A percentile compares a stretch with the other conserved stretches of the same genome.
Evolutionary conservation across 53 echinoderm and acorn worm genomes (phyloP).

Genomic region (Apostichopus leukothele): DNA sequence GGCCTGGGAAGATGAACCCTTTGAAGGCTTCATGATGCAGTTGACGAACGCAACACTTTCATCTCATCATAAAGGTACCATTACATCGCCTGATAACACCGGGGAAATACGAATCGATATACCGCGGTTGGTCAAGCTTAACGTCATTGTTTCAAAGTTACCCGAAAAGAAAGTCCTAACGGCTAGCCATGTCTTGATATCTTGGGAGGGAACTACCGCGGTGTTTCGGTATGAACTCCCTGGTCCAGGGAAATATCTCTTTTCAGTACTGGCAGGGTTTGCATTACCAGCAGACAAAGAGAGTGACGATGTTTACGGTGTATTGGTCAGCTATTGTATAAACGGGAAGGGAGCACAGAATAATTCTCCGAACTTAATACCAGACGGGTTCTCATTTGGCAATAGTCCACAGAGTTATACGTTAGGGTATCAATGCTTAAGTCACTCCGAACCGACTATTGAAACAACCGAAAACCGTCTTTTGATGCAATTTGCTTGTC

Average conservation of each 20-base stretch:
- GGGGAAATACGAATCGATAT: constrained; percentile 4
- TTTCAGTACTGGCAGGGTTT: constrained; percentile 3
- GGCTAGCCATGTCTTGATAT: not conserved
- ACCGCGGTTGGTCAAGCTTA: constrained; percentile 10
- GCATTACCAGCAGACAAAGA: not conserved
- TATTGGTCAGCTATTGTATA: constrained; percentile 21
- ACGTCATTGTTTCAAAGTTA: not conserved
- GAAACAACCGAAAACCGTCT: not conserved
- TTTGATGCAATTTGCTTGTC: constrained; percentile 28
- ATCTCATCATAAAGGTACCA: not conserved
- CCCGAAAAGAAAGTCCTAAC: not conserved
- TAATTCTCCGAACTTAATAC: not conserved
- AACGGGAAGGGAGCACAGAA: constrained; percentile 5
- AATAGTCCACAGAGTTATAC: not conserved
- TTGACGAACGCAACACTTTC: not conserved
- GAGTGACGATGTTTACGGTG: not conserved
- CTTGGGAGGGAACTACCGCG: constrained; percentile 35
- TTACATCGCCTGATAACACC: not conserved
- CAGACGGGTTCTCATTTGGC: constrained; percentile 1
- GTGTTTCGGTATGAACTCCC: constrained; percentile 38
- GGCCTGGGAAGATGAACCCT: constrained; percentile 41
- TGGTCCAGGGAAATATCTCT: constrained; percentile 16
- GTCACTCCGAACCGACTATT: not conserved
- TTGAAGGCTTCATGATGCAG: not conserved
- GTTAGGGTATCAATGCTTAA: constrained; percentile 18